Conservation (phyloP, 2,113 vertebrate genomes). For the Trematomus loennbergii region DNA sequence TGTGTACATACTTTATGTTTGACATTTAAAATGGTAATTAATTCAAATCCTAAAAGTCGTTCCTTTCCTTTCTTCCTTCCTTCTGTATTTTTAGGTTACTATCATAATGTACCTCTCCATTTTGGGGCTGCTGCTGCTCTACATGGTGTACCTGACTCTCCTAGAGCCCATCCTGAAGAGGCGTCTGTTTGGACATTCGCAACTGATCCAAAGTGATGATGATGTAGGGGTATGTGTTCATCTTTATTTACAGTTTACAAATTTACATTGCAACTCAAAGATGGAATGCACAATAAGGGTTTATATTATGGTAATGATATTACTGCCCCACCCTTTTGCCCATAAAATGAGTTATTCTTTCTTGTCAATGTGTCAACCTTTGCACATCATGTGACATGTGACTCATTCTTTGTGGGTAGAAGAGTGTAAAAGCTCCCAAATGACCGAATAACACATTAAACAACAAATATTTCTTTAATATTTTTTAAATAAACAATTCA, state of each 20-base stretch:
- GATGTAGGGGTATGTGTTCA: constrained; percentile 91
- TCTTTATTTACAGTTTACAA: neutral
- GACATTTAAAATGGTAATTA: too few species aligned
- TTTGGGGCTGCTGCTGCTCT: constrained; percentile 94
- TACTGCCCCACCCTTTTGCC: neutral
- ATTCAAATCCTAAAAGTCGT: too few species aligned
- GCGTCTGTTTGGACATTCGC: constrained; percentile 95
- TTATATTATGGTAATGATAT: neutral
- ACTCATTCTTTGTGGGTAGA: neutral
- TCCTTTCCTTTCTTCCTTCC: too few species aligned
- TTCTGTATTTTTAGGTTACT: constrained; percentile 86
- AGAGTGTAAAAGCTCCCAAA: too few species aligned
- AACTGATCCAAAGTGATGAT: constrained; percentile 95
- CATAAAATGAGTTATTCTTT: neutral
- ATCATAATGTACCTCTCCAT: constrained; percentile 98
- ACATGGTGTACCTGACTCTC: constrained; percentile 98
- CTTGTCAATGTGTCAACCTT: neutral
- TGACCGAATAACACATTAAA: neutral
- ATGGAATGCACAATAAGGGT: neutral
- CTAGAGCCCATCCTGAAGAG: constrained; percentile 97
- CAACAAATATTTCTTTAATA: too few species aligned
- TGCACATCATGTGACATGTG: neutral
- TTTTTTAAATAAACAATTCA: too few species aligned
- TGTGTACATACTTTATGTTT: too few species aligned
- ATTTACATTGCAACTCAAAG: neutral